Evolutionary conservation across 2,113 vertebrate genomes (phyloP), one percentile per base, ranked within the genome.

Genomic region (Sander lucioperca): DNA sequence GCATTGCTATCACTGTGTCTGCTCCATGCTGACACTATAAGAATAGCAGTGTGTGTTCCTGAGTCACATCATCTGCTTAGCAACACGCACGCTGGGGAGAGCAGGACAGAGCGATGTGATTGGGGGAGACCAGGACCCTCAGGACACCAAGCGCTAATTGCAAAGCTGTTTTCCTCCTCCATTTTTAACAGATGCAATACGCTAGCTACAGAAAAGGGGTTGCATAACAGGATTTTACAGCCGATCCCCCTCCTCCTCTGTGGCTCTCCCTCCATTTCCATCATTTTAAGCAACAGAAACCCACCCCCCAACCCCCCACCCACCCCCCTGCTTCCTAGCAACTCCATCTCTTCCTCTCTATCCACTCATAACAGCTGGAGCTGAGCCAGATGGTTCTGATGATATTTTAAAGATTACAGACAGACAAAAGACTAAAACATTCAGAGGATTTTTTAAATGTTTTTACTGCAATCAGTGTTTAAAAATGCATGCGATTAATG

Each of bases 1-100:
- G 85, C 82, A 7, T 14, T 78, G 82, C 82, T 75, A 82, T 90
- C 80, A 56, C 66, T 69, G 71, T 62, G 86, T 88, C 82, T 84
- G 86, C 86, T 79, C 79, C 66, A 63, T 59, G 47, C 78, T 71
- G 82, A 88, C 86, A 47, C 79, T 53, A n/a, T 79, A 85, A 86
- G 83, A 79, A 78, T 81, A 83, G 83, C 86, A 39, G 83, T 74
- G 80, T 86, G 90, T 90, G 87, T 82, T 89, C 89, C 89, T 90
- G 89, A 93, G 90, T 93, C 93, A 94, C 88, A 87, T 91, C 89
- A 78, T 94, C 92, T 93, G 93, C 94, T 95, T 94, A 91, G 93
- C 93, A 94, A 95, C 93, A 91, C 69, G 66, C 84, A 84, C 75
- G 64, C 80, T 39, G 71, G 89, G 79, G 87, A 88, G 84, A 89